Percentiles rank a stretch among this genome's conserved stretches.
These are phyloP conservation scores for Arnoldichthys spilopterus DNA, from an alignment of 2,797 vertebrate species.

Conservation along the genomic window DNA sequence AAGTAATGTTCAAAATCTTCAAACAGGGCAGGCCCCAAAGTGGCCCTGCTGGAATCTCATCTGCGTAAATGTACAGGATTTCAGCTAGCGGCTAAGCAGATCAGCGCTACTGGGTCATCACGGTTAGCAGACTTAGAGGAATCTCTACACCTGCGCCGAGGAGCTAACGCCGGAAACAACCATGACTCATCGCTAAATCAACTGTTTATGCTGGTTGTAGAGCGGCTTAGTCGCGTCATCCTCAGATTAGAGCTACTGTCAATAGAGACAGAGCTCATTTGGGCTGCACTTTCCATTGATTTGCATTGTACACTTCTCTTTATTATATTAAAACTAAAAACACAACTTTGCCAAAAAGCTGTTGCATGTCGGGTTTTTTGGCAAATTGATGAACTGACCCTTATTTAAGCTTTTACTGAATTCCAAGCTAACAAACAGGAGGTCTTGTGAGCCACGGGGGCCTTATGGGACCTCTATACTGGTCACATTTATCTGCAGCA, in stretches of 20 bases:
- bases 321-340: no score
- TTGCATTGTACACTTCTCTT: no score
- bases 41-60: slow-evolving; percentile 18
- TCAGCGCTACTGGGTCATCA: slow-evolving; percentile 38
- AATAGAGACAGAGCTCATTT: no score
- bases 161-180: slow-evolving; percentile 34
- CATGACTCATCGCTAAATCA: slow-evolving; percentile 33
- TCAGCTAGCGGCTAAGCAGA: slow-evolving; percentile 46
- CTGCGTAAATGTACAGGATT: slow-evolving; percentile 19
- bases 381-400: no score
- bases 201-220: slow-evolving; percentile 24
- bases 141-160: slow-evolving; percentile 43
- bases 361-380: no score
- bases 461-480: no score
- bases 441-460: no score
- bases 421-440: no score
- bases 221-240: slow-evolving; percentile 16
- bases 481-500: no score
- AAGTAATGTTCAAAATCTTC: neutral
- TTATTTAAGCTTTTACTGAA: no score
- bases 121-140: slow-evolving; percentile 30
- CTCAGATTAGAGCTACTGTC: slow-evolving; percentile 37
- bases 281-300: no score
- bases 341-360: no score
- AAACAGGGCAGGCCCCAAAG: slow-evolving; percentile 28